Evolutionary conservation across 2,888 invertebrate species (phyloP), one percentile per base, ranked within the genome.

Genomic region (Xiphydria camelus): DNA sequence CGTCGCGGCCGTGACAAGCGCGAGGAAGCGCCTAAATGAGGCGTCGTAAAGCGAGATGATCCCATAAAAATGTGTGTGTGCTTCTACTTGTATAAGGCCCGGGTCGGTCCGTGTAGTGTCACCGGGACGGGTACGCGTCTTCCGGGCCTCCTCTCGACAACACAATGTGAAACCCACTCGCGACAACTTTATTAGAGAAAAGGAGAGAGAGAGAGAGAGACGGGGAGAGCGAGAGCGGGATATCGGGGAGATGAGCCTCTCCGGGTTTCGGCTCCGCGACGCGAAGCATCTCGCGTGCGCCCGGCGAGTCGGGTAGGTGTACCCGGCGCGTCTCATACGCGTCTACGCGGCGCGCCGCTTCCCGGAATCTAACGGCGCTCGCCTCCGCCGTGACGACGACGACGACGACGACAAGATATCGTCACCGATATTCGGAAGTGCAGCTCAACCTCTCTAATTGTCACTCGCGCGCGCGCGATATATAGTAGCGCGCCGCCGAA

Each of bases 121-220:
- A 37, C 52, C 35, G 35, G 26, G 35, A 53, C 53, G 22, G 31
- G 26, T 15, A 35, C 41, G 55, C 38, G 29, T 55, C 55, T 49
- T 55, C 49, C 52, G 49, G 45, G 29, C 45, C 54, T 41, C 43
- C 46, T 29, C 44, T 29, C 42, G 49, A 45, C 47, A 42, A 44
- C 29, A 44, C 45, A 57, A 62, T 57, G 58, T 52, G 62, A 58
- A 64, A 59, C 57, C 53, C 54, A 57, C 58, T 52, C 56, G 56
- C 51, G 59, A 62, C 62, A 66, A 64, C 62, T 65, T 66, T 65
- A 66, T 66, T 64, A 64, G 55, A 60, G 19, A 41, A 18, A 26
- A 14, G 41, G 34, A 41, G 29, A 41, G 26, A 29, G 4, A 36
- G 50, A 59, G 46, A 53, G 4, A 40, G 15, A 5, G 14, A 9